Percentiles rank a stretch among this genome's conserved stretches.
Evolutionary conservation across 1,140 invertebrate genomes (phyloP).

Genomic region (Gonatopus flavifemur): DNA sequence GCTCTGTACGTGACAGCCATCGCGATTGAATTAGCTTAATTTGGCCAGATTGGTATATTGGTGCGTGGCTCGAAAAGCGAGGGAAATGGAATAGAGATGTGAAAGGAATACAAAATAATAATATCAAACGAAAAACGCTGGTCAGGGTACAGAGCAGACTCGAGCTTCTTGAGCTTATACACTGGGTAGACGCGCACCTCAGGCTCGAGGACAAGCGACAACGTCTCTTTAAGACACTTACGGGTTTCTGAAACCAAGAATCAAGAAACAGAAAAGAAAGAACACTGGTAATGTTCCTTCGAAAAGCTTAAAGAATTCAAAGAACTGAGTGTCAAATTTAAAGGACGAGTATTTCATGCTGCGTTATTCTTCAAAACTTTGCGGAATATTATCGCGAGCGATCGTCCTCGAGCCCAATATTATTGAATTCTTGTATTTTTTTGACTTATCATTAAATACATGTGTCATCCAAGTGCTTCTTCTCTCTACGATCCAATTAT

Average conservation of each 20-base stretch:
- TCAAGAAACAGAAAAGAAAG: too few species aligned
- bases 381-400: slow-evolving; percentile 26
- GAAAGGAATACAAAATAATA: slow-evolving; percentile 6
- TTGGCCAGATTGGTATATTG: slow-evolving; percentile 19
- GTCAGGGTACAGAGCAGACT: slow-evolving; percentile 56
- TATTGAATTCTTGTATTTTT: slow-evolving; percentile 28
- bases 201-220: slow-evolving; percentile 57
- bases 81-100: background rate
- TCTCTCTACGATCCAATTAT: too few species aligned
- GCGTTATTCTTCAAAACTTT: too few species aligned
- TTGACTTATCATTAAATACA: slow-evolving; percentile 12
- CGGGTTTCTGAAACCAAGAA: too few species aligned
- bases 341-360: too few species aligned
- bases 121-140: slow-evolving; percentile 25
- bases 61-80: background rate
- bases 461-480: too few species aligned
- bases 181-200: slow-evolving; percentile 51
- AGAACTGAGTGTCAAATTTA: slow-evolving; percentile 2
- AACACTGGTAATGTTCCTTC: background rate
- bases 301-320: too few species aligned
- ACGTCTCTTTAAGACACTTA: slow-evolving; percentile 31
- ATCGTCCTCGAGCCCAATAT: slow-evolving; percentile 59
- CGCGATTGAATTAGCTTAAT: slow-evolving; percentile 29
- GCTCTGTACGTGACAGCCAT: slow-evolving; percentile 53
- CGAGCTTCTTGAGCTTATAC: slow-evolving; percentile 50